Evolutionary conservation across 2,113 vertebrate genomes (phyloP).

Genomic region (Xerus inauris): DNA sequence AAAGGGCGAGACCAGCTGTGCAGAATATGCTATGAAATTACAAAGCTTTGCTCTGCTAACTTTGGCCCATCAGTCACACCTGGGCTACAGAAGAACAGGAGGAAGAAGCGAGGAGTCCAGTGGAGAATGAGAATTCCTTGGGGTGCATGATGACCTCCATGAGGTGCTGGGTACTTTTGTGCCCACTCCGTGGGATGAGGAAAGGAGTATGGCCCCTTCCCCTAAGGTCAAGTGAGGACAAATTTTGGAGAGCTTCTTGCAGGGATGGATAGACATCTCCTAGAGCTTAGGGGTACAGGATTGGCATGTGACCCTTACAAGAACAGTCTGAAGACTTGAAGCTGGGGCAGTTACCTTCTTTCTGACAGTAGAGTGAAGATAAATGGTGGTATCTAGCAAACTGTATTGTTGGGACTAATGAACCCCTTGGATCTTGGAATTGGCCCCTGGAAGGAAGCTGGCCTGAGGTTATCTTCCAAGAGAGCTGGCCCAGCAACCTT

Average conservation of each 20-base stretch:
- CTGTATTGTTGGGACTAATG: neutral
- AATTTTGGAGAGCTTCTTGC: neutral
- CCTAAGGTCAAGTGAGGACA: neutral
- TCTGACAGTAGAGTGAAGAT: neutral
- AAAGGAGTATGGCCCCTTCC: neutral
- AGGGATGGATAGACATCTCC: neutral
- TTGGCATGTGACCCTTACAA: neutral
- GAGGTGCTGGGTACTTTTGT: neutral
- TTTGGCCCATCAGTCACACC: neutral
- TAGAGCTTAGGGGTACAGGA: neutral
- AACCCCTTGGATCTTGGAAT: neutral
- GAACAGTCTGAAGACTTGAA: neutral
- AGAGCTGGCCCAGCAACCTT: neutral
- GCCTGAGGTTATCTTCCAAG: neutral
- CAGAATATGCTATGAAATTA: neutral
- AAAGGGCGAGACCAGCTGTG: neutral
- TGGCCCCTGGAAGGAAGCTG: neutral
- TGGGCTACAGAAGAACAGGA: neutral
- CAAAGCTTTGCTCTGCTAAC: neutral
- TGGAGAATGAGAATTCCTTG: neutral
- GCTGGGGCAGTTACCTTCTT: neutral
- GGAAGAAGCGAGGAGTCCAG: neutral
- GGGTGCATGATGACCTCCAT: rapidly evolving
- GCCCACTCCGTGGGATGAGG: too few species aligned
- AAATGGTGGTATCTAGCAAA: neutral